Conservation (phyloP, 2,888 invertebrate genomes). For the Stegophylla sp. region DNA sequence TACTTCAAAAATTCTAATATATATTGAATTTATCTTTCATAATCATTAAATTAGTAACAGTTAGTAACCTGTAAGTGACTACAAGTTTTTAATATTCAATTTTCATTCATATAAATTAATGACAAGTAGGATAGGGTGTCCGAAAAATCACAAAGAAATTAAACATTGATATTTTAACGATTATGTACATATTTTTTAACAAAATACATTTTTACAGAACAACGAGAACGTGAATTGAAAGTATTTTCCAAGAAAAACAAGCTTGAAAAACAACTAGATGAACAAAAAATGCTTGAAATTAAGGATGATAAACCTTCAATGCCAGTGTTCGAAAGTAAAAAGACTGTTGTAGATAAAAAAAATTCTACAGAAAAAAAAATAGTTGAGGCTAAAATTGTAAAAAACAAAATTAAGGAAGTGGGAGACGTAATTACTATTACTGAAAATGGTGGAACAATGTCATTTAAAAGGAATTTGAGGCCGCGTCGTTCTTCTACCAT, state of each 20-base stretch:
- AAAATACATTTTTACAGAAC: conserved; percentile 55
- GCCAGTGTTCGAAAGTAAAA: conserved; percentile 57
- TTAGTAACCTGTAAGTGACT: too few relatives aligned
- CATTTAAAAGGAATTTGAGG: conserved; percentile 47
- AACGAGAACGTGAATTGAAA: conserved; percentile 62
- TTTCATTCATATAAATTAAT: too few relatives aligned
- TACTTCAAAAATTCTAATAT: too few relatives aligned
- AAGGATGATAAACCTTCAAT: conserved; percentile 61
- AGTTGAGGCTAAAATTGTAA: conserved; percentile 6
- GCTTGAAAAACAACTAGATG: neutral
- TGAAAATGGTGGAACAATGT: neutral
- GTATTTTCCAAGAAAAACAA: conserved; percentile 37
- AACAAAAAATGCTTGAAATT: conserved; percentile 27
- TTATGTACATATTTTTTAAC: neutral
- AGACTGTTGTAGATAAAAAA: conserved; percentile 32
- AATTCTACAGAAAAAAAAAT: conserved; percentile 50
- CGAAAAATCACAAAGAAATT: too few relatives aligned
- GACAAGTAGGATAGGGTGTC: too few relatives aligned
- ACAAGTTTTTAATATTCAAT: too few relatives aligned
- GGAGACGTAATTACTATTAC: neutral
- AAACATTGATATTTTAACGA: neutral
- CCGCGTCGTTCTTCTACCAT: conserved; percentile 51
- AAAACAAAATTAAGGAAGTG: conserved; percentile 30
- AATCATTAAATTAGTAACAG: too few relatives aligned
- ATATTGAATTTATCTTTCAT: too few relatives aligned